Evolutionary conservation across 2,888 invertebrate genomes (phyloP).

Genomic region (Drosophila fulvimacula): DNA sequence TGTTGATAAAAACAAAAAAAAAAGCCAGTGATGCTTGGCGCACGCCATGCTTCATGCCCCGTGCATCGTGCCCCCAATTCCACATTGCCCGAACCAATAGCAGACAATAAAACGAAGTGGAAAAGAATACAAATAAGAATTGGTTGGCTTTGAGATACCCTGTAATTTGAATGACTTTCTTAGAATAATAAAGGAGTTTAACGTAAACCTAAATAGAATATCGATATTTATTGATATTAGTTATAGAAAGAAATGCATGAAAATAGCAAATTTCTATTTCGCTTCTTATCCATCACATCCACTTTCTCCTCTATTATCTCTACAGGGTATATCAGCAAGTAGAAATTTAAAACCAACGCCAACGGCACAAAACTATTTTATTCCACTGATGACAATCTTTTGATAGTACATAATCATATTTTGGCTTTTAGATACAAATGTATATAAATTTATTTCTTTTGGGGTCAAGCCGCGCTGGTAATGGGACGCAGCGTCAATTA

Average conservation of each 20-base stretch:
- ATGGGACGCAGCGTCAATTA: constrained; percentile 16
- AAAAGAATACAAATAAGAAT: neutral
- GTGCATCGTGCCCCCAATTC: constrained; percentile 5
- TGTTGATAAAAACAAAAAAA: constrained; percentile 59
- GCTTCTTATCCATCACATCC: neutral
- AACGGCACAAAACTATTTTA: constrained; percentile 41
- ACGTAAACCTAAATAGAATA: too few species aligned
- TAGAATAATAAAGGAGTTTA: too few species aligned
- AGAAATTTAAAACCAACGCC: constrained; percentile 59
- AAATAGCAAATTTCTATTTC: too few species aligned
- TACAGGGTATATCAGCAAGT: constrained; percentile 16
- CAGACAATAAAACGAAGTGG: constrained; percentile 53
- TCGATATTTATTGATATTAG: neutral
- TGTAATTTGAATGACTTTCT: too few species aligned
- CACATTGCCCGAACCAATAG: constrained; percentile 24
- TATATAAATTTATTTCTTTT: constrained; percentile 19
- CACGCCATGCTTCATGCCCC: constrained; percentile 44
- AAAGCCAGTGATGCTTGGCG: constrained; percentile 69
- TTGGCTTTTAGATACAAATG: constrained; percentile 16
- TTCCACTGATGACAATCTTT: constrained; percentile 62
- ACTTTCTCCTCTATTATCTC: neutral
- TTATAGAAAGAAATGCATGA: neutral
- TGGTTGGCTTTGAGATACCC: neutral
- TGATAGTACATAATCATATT: constrained; percentile 58
- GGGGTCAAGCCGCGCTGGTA: constrained; percentile 41